Percentiles rank a stretch among this genome's conserved stretches.
These are phyloP conservation scores for Spicauda simplicius DNA, from an alignment of 2,888 invertebrate genomes.

Conservation along the genomic window DNA sequence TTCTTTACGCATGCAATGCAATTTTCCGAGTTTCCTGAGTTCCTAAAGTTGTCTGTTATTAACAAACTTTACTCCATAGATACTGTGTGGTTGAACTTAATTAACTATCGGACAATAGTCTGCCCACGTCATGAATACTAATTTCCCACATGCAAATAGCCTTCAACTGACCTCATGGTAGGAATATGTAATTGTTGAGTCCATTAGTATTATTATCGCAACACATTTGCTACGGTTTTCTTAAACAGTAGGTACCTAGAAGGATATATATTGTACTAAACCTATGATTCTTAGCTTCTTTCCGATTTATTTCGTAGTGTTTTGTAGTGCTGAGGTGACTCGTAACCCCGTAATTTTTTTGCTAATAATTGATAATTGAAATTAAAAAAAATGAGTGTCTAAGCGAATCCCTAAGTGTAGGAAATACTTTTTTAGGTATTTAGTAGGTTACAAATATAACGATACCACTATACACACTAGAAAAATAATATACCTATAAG, in stretches of 20 bases:
- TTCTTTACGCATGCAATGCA: too few species aligned
- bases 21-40: too few species aligned
- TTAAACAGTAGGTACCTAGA: neutral
- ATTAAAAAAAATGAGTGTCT: too few species aligned
- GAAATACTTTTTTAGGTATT: too few species aligned
- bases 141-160: conserved; percentile 27
- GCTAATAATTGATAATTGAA: too few species aligned
- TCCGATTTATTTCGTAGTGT: too few species aligned
- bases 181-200: neutral
- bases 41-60: neutral
- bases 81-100: conserved; percentile 12
- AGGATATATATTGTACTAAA: neutral
- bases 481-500: too few species aligned
- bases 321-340: too few species aligned
- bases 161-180: conserved; percentile 27
- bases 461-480: too few species aligned
- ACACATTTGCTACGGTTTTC: conserved; percentile 9
- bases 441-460: too few species aligned
- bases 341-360: too few species aligned
- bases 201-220: conserved; percentile 26
- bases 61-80: neutral
- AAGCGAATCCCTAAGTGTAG: too few species aligned
- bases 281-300: neutral
- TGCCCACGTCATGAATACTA: conserved; percentile 29
- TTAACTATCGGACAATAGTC: conserved; percentile 24